phyloP scores from a whole-genome alignment of 2,113 vertebrate genomes.

The Pterophyllum scalare region DNA sequence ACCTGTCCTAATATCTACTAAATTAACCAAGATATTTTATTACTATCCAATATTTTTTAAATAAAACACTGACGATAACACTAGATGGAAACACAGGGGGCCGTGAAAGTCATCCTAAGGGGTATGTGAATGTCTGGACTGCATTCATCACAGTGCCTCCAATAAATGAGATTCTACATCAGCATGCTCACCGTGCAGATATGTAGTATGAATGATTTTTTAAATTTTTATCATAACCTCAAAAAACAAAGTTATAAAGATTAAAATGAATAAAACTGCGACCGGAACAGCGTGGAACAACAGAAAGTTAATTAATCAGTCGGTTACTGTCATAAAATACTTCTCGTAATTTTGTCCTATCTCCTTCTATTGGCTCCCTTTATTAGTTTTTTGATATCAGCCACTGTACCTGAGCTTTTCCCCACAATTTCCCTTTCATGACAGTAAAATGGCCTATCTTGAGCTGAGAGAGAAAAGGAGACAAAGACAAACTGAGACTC shows the following conservation, averaged over 20 bases:
- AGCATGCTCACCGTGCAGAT: not conserved
- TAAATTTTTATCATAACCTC: too few species aligned
- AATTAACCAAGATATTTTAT: not conserved
- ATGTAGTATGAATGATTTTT: not conserved
- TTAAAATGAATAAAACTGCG: not conserved
- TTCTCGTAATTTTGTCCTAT: not conserved
- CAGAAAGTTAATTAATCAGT: not conserved
- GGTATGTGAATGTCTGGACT: not conserved
- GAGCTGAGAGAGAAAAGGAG: not conserved
- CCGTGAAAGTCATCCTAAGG: too few species aligned
- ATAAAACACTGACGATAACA: too few species aligned
- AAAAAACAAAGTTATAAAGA: too few species aligned
- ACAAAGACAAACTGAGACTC: not conserved
- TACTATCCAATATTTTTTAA: not conserved
- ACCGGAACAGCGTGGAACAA: not conserved
- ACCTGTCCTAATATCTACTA: not conserved
- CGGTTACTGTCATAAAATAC: not conserved
- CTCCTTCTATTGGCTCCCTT: not conserved
- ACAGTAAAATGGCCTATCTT: not conserved
- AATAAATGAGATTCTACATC: not conserved
- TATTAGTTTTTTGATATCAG: slow-evolving; percentile 7
- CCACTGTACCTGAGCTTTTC: not conserved
- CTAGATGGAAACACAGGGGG: too few species aligned
- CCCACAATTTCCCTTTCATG: not conserved
- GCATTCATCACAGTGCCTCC: not conserved